These are phyloP conservation scores for Hippolais icterina DNA, from an alignment of 2,113 vertebrate species.

Conservation along the genomic window DNA sequence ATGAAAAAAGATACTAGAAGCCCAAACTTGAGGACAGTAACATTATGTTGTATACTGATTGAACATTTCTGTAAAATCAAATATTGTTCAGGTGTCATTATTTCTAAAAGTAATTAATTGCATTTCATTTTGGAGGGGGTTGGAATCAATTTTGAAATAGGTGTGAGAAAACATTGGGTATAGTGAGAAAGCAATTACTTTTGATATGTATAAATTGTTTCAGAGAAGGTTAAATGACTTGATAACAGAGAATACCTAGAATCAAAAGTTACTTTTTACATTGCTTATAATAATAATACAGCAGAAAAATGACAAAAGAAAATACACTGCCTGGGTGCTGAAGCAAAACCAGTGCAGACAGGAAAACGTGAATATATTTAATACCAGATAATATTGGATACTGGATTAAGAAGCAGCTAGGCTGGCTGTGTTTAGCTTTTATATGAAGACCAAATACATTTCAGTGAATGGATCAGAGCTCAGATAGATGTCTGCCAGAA, in stretches of 20 bases:
- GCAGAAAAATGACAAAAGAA: neutral
- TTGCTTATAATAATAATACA: neutral
- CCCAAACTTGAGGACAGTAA: neutral
- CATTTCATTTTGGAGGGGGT: neutral
- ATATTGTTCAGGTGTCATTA: neutral
- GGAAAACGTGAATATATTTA: neutral
- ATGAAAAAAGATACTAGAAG: neutral
- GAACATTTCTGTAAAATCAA: neutral
- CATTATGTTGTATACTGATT: neutral
- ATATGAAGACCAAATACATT: neutral
- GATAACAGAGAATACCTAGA: neutral
- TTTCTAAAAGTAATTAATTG: neutral
- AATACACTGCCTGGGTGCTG: neutral
- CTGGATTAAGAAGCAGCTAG: neutral
- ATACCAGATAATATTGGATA: neutral
- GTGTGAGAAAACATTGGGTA: neutral
- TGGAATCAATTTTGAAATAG: neutral
- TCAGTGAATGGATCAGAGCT: neutral
- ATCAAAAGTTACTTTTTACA: neutral
- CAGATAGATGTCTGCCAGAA: neutral
- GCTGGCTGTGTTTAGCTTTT: neutral
- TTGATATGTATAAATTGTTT: neutral
- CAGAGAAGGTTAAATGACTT: neutral
- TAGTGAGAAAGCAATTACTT: neutral
- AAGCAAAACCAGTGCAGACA: neutral